Evolutionary conservation across 2,797 vertebrate genomes (phyloP), one percentile per base, ranked within the genome.

Genomic region (Oophaga sylvatica): DNA sequence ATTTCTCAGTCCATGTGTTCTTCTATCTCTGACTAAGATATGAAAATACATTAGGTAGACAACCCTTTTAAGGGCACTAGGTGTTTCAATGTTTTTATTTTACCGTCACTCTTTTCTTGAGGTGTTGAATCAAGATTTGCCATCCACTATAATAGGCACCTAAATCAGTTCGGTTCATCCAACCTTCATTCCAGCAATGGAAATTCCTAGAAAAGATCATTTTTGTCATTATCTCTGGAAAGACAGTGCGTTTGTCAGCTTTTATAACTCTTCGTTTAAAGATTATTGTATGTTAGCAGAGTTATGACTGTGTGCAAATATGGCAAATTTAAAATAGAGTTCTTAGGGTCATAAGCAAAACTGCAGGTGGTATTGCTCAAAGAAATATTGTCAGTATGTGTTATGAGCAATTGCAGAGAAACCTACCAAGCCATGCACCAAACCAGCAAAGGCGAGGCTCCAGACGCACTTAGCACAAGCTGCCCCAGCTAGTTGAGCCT

Each of bases 121-220:
- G 96, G 96, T 3, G 96, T 97, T 35, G 96, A 94, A 90, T 97
- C 96, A 88, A 90, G 83, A 95, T 95, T 91, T 97, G 96, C 96
- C 96, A 97, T 65, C 96, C 96, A 70, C 94, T 92, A 60, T 95
- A 94, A 70, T 91, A 93, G 62, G 88, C 22, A 2, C 93, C 91
- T 5, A 97, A 93, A 90, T 96, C 96, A 5, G 91, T 90, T 73
- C 96, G 94, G 53, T 15, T 93, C 93, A 96, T 96, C 95, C 95
- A 96, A 26, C 94, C 93, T 91, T 96, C 96, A 5, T 96, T 92
- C 96, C 96, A 96, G 77, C 95, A 95, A 90, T 96, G 96, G 91
- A 95, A 96, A 91, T 96, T 96, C 96, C 96, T 96, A 77, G 22
- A 70, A 80, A 41, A 57, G 59, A 80, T 3, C 17, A 63, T 80